Evolutionary conservation across 2,797 vertebrate species (phyloP), one percentile per base, ranked within the genome.

Genomic region (Trichosurus vulpecula): DNA sequence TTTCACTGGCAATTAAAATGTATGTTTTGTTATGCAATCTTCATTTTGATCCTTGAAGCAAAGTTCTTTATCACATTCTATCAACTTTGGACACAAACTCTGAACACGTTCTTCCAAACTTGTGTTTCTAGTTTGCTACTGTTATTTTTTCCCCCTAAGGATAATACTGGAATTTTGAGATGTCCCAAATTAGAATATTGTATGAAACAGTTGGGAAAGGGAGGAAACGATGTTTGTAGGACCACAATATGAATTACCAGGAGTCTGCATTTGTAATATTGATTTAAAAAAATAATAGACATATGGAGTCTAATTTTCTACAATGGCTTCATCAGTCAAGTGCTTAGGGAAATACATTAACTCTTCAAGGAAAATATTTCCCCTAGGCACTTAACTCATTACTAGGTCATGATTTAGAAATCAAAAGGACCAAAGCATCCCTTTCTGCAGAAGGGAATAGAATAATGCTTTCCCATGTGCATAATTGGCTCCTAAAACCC

Each of bases 291-390:
- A 90, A 19, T 31, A 55, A 90, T 93, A 95, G 92, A 93, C 97
- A 97, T 97, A 97, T 97, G 97, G 95, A 54, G 22, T 90, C 90
- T 92, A 91, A 52, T 97, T 97, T 97, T 97, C 97, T 96, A 97
- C 22, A 91, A 74, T 93, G 97, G 94, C 19, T 96, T 96, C 95
- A 92, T 95, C 89, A 96, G 81, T 96, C 95, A 96, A 96, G 91
- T 97, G 90, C 41, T 58, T 74, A 93, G 31, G 53, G 92, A 96
- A 96, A 74, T 90, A 27, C 25, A 93, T 93, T 95, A 95, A 96
- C 90, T 93, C 61, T 95, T 96, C 31, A 92, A 94, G 52, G 93
- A 2, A 54, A 2, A 13, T 89, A 89, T 87, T 94, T 96, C n/a
- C n/a, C 31, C 66, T 81, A 87, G 94, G 8, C 25, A 27, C 93